Evolutionary conservation across 2,797 vertebrate species (phyloP).

Genomic region (Leptatherina wallacei): DNA sequence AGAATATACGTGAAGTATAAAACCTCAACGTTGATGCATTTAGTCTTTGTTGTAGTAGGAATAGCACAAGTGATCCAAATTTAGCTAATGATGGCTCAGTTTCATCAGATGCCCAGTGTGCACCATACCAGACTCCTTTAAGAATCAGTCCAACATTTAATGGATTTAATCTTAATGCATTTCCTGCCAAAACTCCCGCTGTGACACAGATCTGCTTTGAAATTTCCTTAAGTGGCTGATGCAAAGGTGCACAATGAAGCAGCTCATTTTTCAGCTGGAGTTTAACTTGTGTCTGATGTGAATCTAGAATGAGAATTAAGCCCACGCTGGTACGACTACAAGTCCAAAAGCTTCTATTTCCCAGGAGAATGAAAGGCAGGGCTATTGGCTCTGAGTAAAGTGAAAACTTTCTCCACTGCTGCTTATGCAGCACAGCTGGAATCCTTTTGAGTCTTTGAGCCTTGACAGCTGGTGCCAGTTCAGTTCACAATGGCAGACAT

Average conservation of each 20-base stretch:
- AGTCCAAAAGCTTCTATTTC: not conserved
- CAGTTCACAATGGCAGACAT: not conserved
- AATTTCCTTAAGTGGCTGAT: not conserved
- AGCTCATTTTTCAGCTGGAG: not conserved
- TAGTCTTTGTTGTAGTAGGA: not conserved
- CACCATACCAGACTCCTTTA: not conserved
- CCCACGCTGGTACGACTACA: not conserved
- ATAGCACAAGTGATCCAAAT: not conserved
- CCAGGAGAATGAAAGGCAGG: not conserved
- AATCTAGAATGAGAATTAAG: not conserved
- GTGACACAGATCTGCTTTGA: not conserved
- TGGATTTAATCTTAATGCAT: not conserved
- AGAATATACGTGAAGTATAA: too few species aligned
- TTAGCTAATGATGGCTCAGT: not conserved
- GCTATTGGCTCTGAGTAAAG: conserved; percentile 2
- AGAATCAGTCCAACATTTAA: not conserved
- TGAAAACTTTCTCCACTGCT: not conserved
- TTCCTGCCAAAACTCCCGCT: not conserved
- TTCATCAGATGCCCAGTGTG: not conserved
- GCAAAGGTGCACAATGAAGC: not conserved
- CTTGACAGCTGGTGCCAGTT: not conserved
- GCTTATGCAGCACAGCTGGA: not conserved
- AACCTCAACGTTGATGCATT: not conserved
- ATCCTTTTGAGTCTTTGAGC: not conserved
- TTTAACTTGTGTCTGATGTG: not conserved